Conservation (phyloP, 1,140 invertebrate genomes). For the Drosophila pruinosa region DNA sequence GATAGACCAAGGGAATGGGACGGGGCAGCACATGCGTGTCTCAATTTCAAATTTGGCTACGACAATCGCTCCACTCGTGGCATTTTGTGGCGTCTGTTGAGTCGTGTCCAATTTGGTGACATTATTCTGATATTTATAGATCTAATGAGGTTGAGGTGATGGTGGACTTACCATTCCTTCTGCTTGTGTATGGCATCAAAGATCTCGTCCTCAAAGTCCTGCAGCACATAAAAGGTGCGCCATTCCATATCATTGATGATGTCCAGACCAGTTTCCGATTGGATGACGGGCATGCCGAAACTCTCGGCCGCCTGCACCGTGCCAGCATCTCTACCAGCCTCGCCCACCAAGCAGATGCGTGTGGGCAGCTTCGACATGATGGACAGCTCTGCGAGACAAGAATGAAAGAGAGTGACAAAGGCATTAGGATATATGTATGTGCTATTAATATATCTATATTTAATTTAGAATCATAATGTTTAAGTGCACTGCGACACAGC, state of each 20-base stretch:
- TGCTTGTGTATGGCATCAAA: slow-evolving; percentile 87
- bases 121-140: slow-evolving; percentile 28
- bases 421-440: slow-evolving; percentile 6
- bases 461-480: slow-evolving; percentile 24
- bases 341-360: slow-evolving; percentile 87
- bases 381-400: slow-evolving; percentile 65
- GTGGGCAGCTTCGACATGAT: slow-evolving; percentile 69
- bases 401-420: slow-evolving; percentile 7
- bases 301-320: slow-evolving; percentile 85
- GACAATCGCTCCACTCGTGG: slow-evolving; percentile 25
- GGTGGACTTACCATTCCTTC: slow-evolving; percentile 85
- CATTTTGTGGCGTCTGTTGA: slow-evolving; percentile 29
- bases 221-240: slow-evolving; percentile 89
- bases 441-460: slow-evolving; percentile 13
- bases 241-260: slow-evolving; percentile 84
- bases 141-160: too few relatives aligned
- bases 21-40: slow-evolving; percentile 54
- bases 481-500: slow-evolving; percentile 19
- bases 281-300: slow-evolving; percentile 86
- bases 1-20: not conserved
- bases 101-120: slow-evolving; percentile 28
- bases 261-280: slow-evolving; percentile 86
- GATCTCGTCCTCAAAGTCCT: slow-evolving; percentile 87
- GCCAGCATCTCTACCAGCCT: slow-evolving; percentile 83
- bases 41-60: slow-evolving; percentile 72